A percentile compares a stretch with the other conserved stretches of the same genome.
phyloP scores from a whole-genome alignment of 2,797 vertebrate genomes.

The Neosalanx taihuensis region DNA sequence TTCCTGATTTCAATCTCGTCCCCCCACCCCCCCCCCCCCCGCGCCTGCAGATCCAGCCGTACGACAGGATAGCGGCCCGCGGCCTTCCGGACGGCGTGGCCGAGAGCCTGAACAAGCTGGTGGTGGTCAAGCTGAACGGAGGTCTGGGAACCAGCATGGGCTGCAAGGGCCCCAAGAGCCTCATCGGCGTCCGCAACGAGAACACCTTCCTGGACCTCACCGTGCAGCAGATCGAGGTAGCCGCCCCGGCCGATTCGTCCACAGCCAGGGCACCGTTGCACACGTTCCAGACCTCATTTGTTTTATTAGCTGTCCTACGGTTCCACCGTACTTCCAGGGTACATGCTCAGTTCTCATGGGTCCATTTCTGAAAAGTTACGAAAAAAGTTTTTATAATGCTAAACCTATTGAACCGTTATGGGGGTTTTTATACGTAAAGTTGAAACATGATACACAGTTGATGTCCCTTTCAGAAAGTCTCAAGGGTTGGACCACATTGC shows the following conservation, averaged over 20 bases:
- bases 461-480: too few relatives aligned
- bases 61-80: conserved; percentile 87
- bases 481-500: neutral
- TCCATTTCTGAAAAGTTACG: neutral
- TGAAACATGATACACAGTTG: too few relatives aligned
- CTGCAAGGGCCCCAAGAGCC: conserved; percentile 96
- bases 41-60: conserved; percentile 87
- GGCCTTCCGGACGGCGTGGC: conserved; percentile 86
- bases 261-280: too few relatives aligned
- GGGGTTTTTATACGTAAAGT: too few relatives aligned
- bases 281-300: neutral
- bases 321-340: too few relatives aligned
- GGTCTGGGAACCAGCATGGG: conserved; percentile 98
- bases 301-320: too few relatives aligned
- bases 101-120: conserved; percentile 89
- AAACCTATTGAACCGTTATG: neutral
- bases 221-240: conserved; percentile 96
- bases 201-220: conserved; percentile 99
- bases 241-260: neutral
- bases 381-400: neutral
- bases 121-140: conserved; percentile 97
- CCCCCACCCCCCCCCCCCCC: neutral
- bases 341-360: neutral
- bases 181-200: conserved; percentile 96
- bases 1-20: neutral